Conservation (phyloP, 2,888 invertebrate species). For the Cataglyphis altisquamis region DNA sequence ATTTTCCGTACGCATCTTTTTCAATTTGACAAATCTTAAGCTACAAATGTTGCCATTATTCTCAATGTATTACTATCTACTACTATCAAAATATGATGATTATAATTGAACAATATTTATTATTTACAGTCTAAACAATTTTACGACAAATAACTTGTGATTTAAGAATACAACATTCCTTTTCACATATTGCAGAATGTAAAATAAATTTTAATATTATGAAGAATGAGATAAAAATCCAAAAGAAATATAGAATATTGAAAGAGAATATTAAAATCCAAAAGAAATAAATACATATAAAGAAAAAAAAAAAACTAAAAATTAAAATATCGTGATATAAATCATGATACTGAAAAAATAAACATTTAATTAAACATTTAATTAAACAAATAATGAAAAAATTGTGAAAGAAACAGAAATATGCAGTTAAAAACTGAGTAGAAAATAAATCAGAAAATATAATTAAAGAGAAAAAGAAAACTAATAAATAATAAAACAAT, state of each 20-base stretch:
- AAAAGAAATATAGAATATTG: neutral
- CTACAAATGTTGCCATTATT: neutral
- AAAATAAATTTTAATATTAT: neutral
- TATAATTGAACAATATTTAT: neutral
- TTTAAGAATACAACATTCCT: neutral
- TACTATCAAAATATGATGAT: neutral
- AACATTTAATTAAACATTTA: neutral
- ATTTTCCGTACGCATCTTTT: neutral
- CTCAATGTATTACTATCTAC: too few species aligned
- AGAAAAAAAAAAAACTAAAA: neutral
- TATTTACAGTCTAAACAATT: neutral
- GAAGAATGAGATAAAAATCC: neutral
- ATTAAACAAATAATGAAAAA: neutral
- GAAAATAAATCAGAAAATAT: neutral
- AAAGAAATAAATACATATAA: neutral
- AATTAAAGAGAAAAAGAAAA: neutral
- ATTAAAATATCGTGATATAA: neutral
- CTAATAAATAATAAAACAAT: neutral
- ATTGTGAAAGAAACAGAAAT: neutral
- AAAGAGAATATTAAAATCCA: neutral
- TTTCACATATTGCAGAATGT: neutral
- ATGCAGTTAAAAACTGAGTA: neutral
- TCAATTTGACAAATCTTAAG: constrained; percentile 34
- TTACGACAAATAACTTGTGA: neutral
- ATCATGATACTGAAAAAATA: neutral